Conservation (phyloP, 2,888 invertebrate species). For the Micoletzkya japonica region DNA sequence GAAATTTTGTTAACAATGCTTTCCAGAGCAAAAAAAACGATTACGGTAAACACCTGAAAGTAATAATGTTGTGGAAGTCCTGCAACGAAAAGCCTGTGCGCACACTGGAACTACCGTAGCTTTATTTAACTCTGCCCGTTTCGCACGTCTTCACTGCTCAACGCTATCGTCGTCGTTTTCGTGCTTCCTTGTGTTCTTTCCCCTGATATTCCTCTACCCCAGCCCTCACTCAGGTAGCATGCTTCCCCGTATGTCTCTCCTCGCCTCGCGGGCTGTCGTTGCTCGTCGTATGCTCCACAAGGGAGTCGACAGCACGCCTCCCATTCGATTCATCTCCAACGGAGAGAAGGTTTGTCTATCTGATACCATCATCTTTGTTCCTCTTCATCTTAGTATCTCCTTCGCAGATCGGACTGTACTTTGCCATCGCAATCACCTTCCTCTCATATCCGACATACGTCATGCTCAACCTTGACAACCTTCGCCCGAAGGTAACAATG, state of each 20-base stretch:
- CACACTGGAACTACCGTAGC: no score
- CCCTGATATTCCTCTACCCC: no score
- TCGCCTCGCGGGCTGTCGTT: constrained; percentile 25
- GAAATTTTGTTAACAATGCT: no score
- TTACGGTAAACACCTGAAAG: no score
- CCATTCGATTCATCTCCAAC: constrained; percentile 45
- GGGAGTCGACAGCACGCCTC: constrained; percentile 52
- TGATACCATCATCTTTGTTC: not conserved
- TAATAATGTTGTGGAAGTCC: no score
- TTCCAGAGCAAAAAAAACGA: no score
- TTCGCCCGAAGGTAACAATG: constrained; percentile 46
- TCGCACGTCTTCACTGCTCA: no score
- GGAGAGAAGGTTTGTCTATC: constrained; percentile 39
- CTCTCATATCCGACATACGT: constrained; percentile 60
- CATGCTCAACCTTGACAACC: constrained; percentile 54
- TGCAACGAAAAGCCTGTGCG: no score
- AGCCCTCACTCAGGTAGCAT: no score
- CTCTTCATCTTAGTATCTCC: not conserved
- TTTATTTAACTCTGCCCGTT: no score
- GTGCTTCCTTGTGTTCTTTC: no score
- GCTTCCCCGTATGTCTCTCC: constrained; percentile 25
- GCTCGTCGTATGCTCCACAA: constrained; percentile 49
- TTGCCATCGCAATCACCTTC: constrained; percentile 49
- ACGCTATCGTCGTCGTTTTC: no score
- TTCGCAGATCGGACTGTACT: constrained; percentile 41